Evolutionary conservation across 1,140 invertebrate genomes (phyloP).

Genomic region (Bacillus rossius): DNA sequence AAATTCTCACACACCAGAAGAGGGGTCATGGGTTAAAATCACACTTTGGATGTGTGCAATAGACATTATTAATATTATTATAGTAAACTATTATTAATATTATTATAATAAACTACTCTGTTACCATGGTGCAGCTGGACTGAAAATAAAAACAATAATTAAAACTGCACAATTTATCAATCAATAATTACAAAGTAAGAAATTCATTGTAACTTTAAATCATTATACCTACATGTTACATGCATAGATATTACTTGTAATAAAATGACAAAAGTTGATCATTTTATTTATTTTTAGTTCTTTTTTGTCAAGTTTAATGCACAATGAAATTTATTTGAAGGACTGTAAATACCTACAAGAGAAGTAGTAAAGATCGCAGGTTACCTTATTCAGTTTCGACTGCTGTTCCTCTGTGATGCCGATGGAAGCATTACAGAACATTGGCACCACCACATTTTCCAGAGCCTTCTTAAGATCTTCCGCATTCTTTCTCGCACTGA

Average conservation of each 20-base stretch:
- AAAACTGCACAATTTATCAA: too few relatives aligned
- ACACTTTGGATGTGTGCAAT: too few relatives aligned
- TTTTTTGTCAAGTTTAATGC: background rate
- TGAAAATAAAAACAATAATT: too few relatives aligned
- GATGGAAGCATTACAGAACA: conserved; percentile 86
- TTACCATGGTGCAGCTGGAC: too few relatives aligned
- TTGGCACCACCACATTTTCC: conserved; percentile 91
- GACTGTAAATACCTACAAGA: background rate
- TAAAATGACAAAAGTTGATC: background rate
- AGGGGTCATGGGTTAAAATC: too few relatives aligned
- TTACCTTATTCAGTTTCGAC: conserved; percentile 80
- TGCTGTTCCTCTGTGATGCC: conserved; percentile 81
- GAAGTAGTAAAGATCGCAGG: too few relatives aligned
- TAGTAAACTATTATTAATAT: too few relatives aligned
- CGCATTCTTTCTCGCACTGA: conserved; percentile 89
- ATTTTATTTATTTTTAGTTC: background rate
- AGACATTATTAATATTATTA: too few relatives aligned
- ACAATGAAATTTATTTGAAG: background rate
- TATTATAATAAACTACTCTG: too few relatives aligned
- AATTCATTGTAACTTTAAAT: too few relatives aligned
- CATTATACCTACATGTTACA: background rate
- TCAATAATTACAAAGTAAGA: too few relatives aligned
- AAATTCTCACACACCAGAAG: too few relatives aligned
- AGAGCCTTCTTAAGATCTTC: conserved; percentile 86
- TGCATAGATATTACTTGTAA: background rate